Evolutionary conservation across 2,113 vertebrate species (phyloP), one percentile per base, ranked within the genome.

Genomic region (Crocuta crocuta): DNA sequence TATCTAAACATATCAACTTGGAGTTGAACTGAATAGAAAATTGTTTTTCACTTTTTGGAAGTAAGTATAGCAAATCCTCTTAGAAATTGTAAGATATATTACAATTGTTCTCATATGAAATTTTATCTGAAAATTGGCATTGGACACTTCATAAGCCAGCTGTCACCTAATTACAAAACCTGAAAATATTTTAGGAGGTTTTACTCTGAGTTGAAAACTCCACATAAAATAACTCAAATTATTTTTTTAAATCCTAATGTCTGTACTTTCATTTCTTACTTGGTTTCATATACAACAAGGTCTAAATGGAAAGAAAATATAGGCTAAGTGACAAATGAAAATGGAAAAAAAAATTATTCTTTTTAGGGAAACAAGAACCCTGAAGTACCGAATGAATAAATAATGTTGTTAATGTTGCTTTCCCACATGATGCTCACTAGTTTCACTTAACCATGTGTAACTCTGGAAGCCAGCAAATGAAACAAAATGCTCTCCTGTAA

Each of bases 121-220:
- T 65, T 82, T 80, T 94, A 16, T 73, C 53, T 96, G 7, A 93
- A 98, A 97, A 97, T 94, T 93, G 85, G 63, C 65, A 66, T 23
- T 86, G 80, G 15, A 7, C 71, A 61, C 24, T 92, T 76, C 80
- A 91, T 21, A 84, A 92, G 6, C 13, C 55, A 97, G 19, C 19
- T 95, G 97, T 98, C 91, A 28, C 63, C 9, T 93, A 78, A 81
- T 97, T 55, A 35, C 11, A 90, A 55, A 96, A 92, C 7, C 39
- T 93, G 63, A 91, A 97, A 61, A 97, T 87, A 93, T 80, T 91
- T 97, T 96, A 78, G 31, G 65, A 97, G 2, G 1, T 79, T 83
- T 97, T 84, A 94, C 9, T 91, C 71, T 96, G 33, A 55, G 63
- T 96, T 96, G 81, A 95, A 70, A 91, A 91, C 4, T 9, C 3